Evolutionary conservation across 2,797 vertebrate genomes (phyloP).

Genomic region (Argentina silus): DNA sequence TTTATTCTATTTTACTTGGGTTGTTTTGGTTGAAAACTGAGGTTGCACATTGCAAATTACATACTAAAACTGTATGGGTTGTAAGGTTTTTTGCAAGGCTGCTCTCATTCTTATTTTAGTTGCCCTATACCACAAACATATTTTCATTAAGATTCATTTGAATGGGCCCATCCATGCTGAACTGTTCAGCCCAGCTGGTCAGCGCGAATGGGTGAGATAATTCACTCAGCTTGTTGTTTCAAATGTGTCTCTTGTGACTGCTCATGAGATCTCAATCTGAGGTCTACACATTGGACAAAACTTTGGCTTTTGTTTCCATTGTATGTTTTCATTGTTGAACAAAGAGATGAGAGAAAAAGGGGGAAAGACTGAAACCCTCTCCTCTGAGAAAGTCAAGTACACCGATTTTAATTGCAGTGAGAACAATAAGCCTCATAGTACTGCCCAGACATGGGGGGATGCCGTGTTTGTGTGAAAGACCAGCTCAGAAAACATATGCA

Average conservation of each 20-base stretch:
- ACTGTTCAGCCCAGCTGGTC: conserved; percentile 5
- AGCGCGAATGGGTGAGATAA: conserved; percentile 12
- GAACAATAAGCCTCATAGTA: conserved; percentile 24
- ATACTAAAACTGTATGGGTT: background rate
- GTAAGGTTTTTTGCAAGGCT: background rate
- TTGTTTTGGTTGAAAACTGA: background rate
- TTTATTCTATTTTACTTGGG: background rate
- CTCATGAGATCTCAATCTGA: background rate
- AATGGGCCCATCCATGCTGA: background rate
- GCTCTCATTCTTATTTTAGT: background rate
- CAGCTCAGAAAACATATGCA: background rate
- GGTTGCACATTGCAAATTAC: background rate
- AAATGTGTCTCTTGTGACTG: conserved; percentile 9
- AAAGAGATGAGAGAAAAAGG: background rate
- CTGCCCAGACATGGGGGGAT: conserved; percentile 8
- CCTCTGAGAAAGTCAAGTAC: conserved; percentile 7
- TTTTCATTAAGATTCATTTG: background rate
- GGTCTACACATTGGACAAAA: conserved; percentile 3
- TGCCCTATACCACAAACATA: background rate
- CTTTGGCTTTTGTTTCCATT: background rate
- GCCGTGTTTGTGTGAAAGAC: conserved; percentile 18
- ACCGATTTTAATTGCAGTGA: conserved; percentile 51
- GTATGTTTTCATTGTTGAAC: background rate
- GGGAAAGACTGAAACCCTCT: conserved; percentile 9
- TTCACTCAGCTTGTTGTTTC: background rate